Percentiles rank a stretch among this genome's conserved stretches.
Evolutionary conservation across 2,113 vertebrate genomes (phyloP).

Genomic region (Plecotus auritus): DNA sequence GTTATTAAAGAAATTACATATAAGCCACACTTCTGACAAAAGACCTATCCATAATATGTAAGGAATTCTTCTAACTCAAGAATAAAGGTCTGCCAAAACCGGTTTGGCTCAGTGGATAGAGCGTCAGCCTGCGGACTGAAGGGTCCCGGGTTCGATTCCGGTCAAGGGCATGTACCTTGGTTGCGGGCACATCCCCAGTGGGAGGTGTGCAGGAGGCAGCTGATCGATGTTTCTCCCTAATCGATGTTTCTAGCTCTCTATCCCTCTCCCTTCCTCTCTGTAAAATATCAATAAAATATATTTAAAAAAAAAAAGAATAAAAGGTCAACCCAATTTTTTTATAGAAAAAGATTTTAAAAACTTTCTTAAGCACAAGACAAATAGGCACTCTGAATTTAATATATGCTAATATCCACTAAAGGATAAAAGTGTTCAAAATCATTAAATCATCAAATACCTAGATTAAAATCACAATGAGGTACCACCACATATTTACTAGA

Average conservation of each 20-base stretch:
- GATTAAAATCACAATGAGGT: not conserved
- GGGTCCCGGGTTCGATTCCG: no score
- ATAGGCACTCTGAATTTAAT: not conserved
- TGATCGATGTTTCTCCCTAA: no score
- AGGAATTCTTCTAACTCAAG: not conserved
- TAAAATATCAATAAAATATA: no score
- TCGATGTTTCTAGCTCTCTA: no score
- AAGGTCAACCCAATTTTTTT: not conserved
- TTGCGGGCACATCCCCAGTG: no score
- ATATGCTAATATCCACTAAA: not conserved
- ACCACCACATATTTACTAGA: not conserved
- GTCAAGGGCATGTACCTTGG: no score
- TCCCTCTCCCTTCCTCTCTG: no score
- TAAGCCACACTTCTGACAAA: not conserved
- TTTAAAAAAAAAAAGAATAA: no score
- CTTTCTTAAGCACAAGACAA: not conserved
- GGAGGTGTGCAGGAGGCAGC: no score
- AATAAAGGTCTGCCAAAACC: no score
- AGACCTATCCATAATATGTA: not conserved
- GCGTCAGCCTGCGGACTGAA: no score
- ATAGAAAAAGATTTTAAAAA: not conserved
- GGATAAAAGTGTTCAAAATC: not conserved
- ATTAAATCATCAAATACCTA: not conserved
- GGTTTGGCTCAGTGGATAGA: no score
- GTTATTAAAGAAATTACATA: not conserved